phyloP scores from a whole-genome alignment of 2,113 vertebrate species.

The Sinocyclocheilus anophthalmus region DNA sequence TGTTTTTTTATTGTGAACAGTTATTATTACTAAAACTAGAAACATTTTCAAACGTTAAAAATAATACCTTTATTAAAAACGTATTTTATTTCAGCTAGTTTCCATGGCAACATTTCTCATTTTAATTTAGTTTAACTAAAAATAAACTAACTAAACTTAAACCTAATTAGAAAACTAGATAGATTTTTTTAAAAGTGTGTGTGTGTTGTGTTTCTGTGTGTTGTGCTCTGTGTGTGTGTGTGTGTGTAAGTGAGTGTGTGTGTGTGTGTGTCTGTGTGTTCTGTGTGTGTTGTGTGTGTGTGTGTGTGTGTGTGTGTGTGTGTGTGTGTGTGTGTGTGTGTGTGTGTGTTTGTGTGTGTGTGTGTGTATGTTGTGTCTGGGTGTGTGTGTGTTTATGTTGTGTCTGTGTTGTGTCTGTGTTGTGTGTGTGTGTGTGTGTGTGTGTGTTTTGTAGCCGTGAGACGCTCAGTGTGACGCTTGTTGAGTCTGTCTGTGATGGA shows the following conservation, averaged over 20 bases:
- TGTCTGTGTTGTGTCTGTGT: not conserved
- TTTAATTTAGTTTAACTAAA: not conserved
- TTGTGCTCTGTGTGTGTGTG: not conserved
- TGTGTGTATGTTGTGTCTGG: not conserved
- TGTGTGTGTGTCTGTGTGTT: not conserved
- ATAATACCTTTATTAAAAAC: too few species aligned
- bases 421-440: not conserved
- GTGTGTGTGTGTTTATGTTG: not conserved
- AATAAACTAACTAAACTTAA: not conserved
- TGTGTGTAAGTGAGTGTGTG: not conserved
- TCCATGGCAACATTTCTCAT: not conserved
- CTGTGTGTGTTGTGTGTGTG: not conserved
- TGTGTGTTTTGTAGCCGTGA: conserved; percentile 63
- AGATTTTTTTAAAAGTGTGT: not conserved
- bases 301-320: too few species aligned
- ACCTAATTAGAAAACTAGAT: not conserved
- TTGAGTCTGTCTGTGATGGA: conserved; percentile 89
- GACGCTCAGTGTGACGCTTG: conserved; percentile 84
- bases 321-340: not conserved
- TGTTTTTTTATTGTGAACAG: too few species aligned
- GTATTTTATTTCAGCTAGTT: not conserved
- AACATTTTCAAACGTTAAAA: not conserved
- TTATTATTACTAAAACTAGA: not conserved
- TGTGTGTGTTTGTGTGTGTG: not conserved
- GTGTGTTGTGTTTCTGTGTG: too few species aligned